These are phyloP conservation scores for Chloroclystis v-ata DNA, from an alignment of 2,888 invertebrate genomes.

Conservation along the genomic window DNA sequence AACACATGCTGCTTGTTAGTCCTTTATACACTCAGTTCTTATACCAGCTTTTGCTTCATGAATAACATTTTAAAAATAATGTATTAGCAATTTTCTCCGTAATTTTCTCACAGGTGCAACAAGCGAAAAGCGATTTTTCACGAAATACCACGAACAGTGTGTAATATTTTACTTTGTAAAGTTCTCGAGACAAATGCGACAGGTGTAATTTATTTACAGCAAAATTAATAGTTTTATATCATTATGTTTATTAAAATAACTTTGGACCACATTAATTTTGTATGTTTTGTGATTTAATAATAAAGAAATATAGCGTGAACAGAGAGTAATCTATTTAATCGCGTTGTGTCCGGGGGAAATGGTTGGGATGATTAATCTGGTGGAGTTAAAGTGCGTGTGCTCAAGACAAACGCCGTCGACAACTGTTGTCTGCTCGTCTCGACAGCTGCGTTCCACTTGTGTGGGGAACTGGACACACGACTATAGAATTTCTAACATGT, in stretches of 20 bases:
- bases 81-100: constrained; percentile 5
- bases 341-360: constrained; percentile 46
- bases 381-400: constrained; percentile 49
- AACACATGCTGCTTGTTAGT: constrained; percentile 20
- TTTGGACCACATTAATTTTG: constrained; percentile 1
- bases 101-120: constrained; percentile 15
- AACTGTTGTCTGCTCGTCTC: constrained; percentile 73
- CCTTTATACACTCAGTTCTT: constrained; percentile 10
- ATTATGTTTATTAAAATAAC: constrained; percentile 15
- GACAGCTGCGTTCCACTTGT: constrained; percentile 73
- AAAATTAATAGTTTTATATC: constrained; percentile 26
- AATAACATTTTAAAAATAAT: constrained; percentile 6
- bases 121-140: constrained; percentile 23
- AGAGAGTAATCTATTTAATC: constrained; percentile 29
- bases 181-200: constrained; percentile 27
- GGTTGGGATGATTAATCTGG: constrained; percentile 57
- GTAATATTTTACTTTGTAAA: constrained; percentile 25
- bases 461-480: constrained; percentile 33
- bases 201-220: constrained; percentile 23
- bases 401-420: constrained; percentile 65
- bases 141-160: constrained; percentile 21
- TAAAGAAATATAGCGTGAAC: constrained; percentile 19
- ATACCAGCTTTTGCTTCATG: constrained; percentile 10
- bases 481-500: constrained; percentile 8
- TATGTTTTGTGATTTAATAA: constrained; percentile 16